Evolutionary conservation across 2,113 vertebrate species (phyloP), one percentile per base, ranked within the genome.

Genomic region (Jaculus jaculus): DNA sequence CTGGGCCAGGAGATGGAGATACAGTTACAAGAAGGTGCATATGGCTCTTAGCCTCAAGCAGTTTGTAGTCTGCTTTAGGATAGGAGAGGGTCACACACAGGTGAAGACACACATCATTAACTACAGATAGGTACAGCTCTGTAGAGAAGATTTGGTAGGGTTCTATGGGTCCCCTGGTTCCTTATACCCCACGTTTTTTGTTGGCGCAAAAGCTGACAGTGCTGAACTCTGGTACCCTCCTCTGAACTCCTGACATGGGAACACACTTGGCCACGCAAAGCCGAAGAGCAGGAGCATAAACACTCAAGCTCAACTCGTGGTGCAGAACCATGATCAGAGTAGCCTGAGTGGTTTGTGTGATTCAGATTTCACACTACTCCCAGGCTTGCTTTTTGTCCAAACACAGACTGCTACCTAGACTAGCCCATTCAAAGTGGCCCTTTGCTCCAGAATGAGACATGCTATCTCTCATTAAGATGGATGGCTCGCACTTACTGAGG

Each of bases 351-450:
- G 81, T 87, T 84, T 10, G 0, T 87, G n/a, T 47, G 30, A 79
- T 32, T 84, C 61, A 3, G 16, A 84, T 77, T 94, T 90, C 84
- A 72, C 54, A 26, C 63, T 86, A n/a, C 30, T 71, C 4, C 13
- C 7, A 60, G 17, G 72, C n/a, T 93, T 86, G 42, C n/a, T 30
- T 90, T 94, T 90, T 47, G 39, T 85, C 51, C 60, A 87, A 93
- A 73, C 28, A 17, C 28, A 66, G 73, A 63, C 54, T 75, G 42
- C 20, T 85, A 30, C 23, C 2, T 65, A 80, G 81, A 78, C 30
- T 21, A 39, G 74, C 81, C 37, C 61, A 42, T 61, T 93, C 72
- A 71, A 89, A 65, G 32, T 80, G 23, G 77, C 32, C 75, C 80
- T 61, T 30, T 85, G 7, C 34, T 24, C 20, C 28, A 23, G 30